These are phyloP conservation scores for Papilio xuthus DNA, from an alignment of 1,140 invertebrate genomes.

Conservation along the genomic window DNA sequence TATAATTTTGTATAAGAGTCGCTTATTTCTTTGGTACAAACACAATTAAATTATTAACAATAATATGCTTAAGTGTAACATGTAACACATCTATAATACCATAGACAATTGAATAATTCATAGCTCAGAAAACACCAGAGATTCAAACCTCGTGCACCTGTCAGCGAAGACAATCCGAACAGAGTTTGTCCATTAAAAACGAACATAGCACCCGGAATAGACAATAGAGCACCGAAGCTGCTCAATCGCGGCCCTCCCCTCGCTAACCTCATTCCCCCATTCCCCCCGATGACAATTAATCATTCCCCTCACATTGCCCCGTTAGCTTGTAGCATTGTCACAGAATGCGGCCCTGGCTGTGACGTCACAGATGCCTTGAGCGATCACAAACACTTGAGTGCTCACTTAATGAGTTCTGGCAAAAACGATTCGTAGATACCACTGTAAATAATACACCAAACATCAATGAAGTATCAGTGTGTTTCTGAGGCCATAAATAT, in stretches of 20 bases:
- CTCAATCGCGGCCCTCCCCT: conserved; percentile 34
- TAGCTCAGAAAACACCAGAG: conserved; percentile 16
- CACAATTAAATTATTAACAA: neutral
- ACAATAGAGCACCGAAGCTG: conserved; percentile 33
- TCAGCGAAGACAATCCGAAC: conserved; percentile 22
- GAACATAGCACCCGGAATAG: conserved; percentile 33
- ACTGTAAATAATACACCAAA: neutral
- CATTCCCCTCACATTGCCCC: conserved; percentile 44
- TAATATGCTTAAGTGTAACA: neutral
- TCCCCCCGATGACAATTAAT: conserved; percentile 52
- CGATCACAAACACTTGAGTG: conserved; percentile 8
- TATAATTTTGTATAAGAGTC: no score
- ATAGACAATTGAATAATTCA: conserved; percentile 30
- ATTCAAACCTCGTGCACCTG: conserved; percentile 24
- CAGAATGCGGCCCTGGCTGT: conserved; percentile 26
- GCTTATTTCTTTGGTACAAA: no score
- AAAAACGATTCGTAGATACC: neutral
- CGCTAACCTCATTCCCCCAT: neutral
- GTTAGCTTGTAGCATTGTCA: conserved; percentile 46
- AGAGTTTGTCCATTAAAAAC: conserved; percentile 35
- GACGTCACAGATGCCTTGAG: conserved; percentile 13
- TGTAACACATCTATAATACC: neutral
- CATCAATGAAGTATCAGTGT: no score
- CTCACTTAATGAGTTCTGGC: conserved; percentile 14
- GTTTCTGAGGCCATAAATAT: neutral